Base-by-base conservation (phyloP, 2,888 invertebrate genomes). In the Cantharis flavilabris region DNA sequence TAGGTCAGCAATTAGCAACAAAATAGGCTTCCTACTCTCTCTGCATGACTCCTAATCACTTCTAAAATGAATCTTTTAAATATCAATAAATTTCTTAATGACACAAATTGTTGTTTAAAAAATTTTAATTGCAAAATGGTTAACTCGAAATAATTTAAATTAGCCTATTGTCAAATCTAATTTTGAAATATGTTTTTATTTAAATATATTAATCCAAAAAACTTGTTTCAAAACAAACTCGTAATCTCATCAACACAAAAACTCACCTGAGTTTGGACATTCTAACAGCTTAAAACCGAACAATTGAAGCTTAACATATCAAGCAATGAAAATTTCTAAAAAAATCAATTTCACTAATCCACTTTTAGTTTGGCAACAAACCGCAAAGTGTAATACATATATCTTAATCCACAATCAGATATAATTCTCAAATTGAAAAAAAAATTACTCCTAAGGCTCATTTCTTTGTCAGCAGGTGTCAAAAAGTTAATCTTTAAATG, bases 401-500 rank as follows among this genome's bases (percentile, higher is more conserved):
- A 49, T 49, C 49, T 49, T 49, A 49, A 49, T 49, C 49, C 49
- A 49, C 49, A 7, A 49, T 49, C 49, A n/a, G 49, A 49, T 49
- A 49, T 49, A 49, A 49, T 49, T 49, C 49, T 23, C 65, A 67
- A 67, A 67, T 23, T 67, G 20, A 67, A 67, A 67, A 67, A 28
- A 67, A 67, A 67, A 18, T 13, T 7, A 9, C 10, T 18, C 64
- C 20, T 64, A 23, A 20, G 23, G 65, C 30, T 70, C 64, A 71
- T 67, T 23, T 70, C 72, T 65, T 73, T 76, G 73, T 76, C 76
- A 76, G 76, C 76, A 73, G 76, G 76, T 73, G 76, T 76, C 70
- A 73, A 76, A 76, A 76, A 71, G 26, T 49, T 76, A 76, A 76
- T 76, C 76, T 76, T 72, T 71, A 72, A 67, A 69, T 64, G 76